Evolutionary conservation across 2,888 invertebrate species (phyloP).

Genomic region (Melanostoma scalare): DNA sequence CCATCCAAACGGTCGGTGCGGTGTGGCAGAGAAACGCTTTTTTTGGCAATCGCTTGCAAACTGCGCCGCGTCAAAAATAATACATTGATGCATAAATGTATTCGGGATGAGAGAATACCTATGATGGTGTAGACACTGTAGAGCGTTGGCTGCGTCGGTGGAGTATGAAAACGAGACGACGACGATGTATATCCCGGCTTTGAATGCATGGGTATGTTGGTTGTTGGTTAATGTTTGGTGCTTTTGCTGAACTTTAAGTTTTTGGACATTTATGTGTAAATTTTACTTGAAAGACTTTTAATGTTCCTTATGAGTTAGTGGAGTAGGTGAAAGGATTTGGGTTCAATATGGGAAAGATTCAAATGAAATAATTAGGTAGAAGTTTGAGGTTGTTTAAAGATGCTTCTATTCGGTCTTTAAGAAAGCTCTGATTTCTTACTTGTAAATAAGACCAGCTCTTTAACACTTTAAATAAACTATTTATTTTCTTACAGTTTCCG

Average conservation of each 20-base stretch:
- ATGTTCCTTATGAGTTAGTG: too few species aligned
- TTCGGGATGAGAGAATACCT: constrained; percentile 24
- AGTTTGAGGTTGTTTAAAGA: too few species aligned
- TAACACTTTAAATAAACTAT: too few species aligned
- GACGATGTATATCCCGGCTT: constrained; percentile 19
- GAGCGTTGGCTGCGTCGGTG: constrained; percentile 51
- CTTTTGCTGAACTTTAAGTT: constrained; percentile 44
- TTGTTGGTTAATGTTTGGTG: constrained; percentile 28
- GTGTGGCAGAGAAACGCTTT: constrained; percentile 32
- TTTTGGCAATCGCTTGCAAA: constrained; percentile 59
- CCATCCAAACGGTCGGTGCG: constrained; percentile 40
- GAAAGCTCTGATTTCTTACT: too few species aligned
- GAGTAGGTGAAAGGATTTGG: too few species aligned
- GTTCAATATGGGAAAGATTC: too few species aligned
- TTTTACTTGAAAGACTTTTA: constrained; percentile 28
- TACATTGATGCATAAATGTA: constrained; percentile 54
- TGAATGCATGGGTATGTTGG: constrained; percentile 48
- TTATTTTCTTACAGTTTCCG: too few species aligned
- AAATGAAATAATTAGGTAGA: too few species aligned
- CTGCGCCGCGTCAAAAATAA: constrained; percentile 55
- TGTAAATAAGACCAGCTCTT: too few species aligned
- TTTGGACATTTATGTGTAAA: constrained; percentile 60
- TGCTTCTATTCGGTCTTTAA: too few species aligned
- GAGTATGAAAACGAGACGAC: constrained; percentile 28
- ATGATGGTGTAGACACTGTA: constrained; percentile 17